Conservation (phyloP, 2,113 vertebrate genomes). For the Hemibagrus wyckioides region DNA sequence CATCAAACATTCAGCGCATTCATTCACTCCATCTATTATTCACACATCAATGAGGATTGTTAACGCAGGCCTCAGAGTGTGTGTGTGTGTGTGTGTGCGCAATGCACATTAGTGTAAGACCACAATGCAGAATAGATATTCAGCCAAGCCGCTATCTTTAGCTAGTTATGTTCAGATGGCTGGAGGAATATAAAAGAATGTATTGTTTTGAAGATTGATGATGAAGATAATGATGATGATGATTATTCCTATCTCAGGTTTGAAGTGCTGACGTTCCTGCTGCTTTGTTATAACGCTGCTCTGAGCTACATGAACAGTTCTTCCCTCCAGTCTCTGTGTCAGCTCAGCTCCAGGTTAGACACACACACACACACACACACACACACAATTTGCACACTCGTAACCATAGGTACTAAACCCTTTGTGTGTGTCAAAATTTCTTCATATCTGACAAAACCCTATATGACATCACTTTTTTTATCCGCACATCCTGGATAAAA, state of each 20-base stretch:
- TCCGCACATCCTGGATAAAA: no score
- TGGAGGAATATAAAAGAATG: not conserved
- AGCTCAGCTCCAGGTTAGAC: constrained; percentile 93
- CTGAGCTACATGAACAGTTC: constrained; percentile 88
- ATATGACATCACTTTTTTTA: no score
- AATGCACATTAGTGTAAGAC: not conserved
- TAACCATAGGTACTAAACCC: not conserved
- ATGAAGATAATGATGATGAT: constrained; percentile 58
- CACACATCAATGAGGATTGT: constrained; percentile 27
- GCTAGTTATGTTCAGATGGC: not conserved
- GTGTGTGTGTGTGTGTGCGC: constrained; percentile 7
- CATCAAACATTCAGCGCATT: constrained; percentile 51
- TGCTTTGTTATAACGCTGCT: constrained; percentile 93
- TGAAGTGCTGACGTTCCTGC: constrained; percentile 94
- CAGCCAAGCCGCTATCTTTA: not conserved
- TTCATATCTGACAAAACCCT: no score
- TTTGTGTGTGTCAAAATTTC: no score
- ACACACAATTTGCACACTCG: not conserved
- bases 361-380: constrained; percentile 35
- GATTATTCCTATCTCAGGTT: constrained; percentile 74
- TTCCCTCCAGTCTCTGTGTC: constrained; percentile 94
- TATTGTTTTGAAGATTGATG: not conserved
- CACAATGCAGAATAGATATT: not conserved
- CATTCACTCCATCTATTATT: constrained; percentile 42
- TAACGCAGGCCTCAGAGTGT: constrained; percentile 32